Evolutionary conservation across 2,888 invertebrate species (phyloP).

Genomic region (Clivina fossor): DNA sequence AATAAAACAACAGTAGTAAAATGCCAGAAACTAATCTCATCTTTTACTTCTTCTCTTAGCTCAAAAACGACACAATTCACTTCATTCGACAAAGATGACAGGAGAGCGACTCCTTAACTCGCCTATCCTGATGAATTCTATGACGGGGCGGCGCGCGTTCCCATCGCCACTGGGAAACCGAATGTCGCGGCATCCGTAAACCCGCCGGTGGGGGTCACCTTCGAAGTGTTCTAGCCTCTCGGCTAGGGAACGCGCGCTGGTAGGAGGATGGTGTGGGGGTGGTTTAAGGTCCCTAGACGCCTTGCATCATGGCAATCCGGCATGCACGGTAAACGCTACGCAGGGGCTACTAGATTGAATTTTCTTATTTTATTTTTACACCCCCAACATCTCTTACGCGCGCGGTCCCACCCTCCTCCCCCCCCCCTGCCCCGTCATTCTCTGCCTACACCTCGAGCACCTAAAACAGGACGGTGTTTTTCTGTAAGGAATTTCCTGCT

Average conservation of each 20-base stretch:
- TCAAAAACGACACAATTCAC: too few relatives aligned
- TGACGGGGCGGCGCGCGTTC: too few relatives aligned
- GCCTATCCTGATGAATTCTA: too few relatives aligned
- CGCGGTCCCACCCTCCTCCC: constrained; percentile 37
- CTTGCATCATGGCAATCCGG: constrained; percentile 39
- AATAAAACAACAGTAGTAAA: too few relatives aligned
- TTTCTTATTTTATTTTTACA: constrained; percentile 55
- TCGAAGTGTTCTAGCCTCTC: neutral
- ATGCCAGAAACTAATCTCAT: too few relatives aligned
- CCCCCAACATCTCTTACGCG: constrained; percentile 44
- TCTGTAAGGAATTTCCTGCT: constrained; percentile 36
- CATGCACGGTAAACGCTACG: constrained; percentile 49
- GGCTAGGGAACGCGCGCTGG: constrained; percentile 1
- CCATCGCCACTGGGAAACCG: too few relatives aligned
- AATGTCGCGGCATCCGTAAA: too few relatives aligned
- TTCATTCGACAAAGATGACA: too few relatives aligned
- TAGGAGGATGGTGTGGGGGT: neutral
- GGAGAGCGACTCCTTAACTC: too few relatives aligned
- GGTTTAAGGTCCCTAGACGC: constrained; percentile 25
- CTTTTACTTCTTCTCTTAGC: too few relatives aligned
- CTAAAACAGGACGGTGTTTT: constrained; percentile 38
- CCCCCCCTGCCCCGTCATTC: constrained; percentile 43
- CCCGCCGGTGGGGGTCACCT: too few relatives aligned
- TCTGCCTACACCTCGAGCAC: constrained; percentile 46
- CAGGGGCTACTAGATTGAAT: constrained; percentile 54